A percentile compares a stretch with the other conserved stretches of the same genome.
phyloP scores from a whole-genome alignment of 2,888 invertebrate species.

The Phaonia tiefii region DNA sequence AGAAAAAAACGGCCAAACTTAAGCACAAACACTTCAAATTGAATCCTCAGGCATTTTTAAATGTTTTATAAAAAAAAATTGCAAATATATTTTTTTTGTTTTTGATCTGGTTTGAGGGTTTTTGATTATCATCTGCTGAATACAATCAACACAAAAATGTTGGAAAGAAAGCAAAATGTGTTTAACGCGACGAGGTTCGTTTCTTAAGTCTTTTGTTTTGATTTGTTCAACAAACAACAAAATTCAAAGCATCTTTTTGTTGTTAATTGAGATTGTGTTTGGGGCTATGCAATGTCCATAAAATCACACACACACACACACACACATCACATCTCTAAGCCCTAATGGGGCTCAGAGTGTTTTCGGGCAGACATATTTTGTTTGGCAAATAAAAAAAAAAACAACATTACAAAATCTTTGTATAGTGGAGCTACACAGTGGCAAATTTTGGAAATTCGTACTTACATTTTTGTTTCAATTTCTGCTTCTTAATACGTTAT shows the following conservation, averaged over 20 bases:
- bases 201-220: conserved; percentile 74
- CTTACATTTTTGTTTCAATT: too few species aligned
- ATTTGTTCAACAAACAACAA: conserved; percentile 39
- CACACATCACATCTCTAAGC: too few species aligned
- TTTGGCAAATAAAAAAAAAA: too few species aligned
- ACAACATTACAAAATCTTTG: too few species aligned
- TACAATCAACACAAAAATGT: background rate
- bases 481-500: too few species aligned
- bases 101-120: conserved; percentile 5
- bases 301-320: background rate
- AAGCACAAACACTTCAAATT: conserved; percentile 20
- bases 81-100: conserved; percentile 27
- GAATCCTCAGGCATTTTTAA: conserved; percentile 33
- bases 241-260: conserved; percentile 23
- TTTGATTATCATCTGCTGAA: conserved; percentile 11
- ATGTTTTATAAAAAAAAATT: background rate
- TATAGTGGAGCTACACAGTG: too few species aligned
- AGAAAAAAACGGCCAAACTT: too few species aligned
- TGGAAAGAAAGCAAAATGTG: conserved; percentile 46
- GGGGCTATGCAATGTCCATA: background rate
- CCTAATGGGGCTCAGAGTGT: too few species aligned
- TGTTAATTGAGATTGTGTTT: background rate
- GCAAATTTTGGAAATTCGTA: too few species aligned
- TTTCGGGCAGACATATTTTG: too few species aligned
- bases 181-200: conserved; percentile 68